Conservation (phyloP, 2,888 invertebrate species). For the Standfussiana lucernea region DNA sequence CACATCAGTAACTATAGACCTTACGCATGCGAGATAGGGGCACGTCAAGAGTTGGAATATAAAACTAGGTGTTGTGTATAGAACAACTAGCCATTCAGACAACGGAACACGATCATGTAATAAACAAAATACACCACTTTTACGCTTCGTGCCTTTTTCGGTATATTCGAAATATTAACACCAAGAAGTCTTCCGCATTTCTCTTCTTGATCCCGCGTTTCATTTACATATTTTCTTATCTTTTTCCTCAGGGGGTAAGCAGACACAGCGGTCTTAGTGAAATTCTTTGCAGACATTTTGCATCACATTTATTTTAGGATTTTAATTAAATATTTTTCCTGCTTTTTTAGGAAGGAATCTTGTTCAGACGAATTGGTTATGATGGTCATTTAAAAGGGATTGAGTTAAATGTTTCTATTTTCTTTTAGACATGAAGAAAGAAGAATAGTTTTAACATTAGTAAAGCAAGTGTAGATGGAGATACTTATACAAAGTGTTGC, state of each 20-base stretch:
- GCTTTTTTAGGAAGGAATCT: neutral
- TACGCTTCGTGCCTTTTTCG: constrained; percentile 9
- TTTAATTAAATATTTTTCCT: constrained; percentile 59
- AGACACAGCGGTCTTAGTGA: constrained; percentile 34
- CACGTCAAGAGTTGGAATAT: neutral
- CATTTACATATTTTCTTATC: constrained; percentile 63
- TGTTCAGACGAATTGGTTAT: constrained; percentile 27
- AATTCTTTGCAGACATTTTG: constrained; percentile 42
- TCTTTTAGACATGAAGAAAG: neutral
- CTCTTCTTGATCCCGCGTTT: constrained; percentile 22
- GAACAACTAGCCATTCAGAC: constrained; percentile 15
- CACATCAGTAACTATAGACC: neutral
- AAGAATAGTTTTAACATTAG: neutral
- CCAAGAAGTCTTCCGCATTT: constrained; percentile 40
- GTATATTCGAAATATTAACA: constrained; percentile 52
- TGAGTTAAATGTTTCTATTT: constrained; percentile 4
- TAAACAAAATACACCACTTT: constrained; percentile 33
- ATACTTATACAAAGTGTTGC: too few species aligned
- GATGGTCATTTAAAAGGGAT: neutral
- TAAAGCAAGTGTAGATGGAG: neutral
- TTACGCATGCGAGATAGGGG: neutral
- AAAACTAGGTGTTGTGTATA: neutral
- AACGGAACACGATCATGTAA: constrained; percentile 18
- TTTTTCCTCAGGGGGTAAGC: constrained; percentile 47
- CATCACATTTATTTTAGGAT: constrained; percentile 34